phyloP scores from a whole-genome alignment of 2,797 vertebrate species.

The Sebastes paucispinis region DNA sequence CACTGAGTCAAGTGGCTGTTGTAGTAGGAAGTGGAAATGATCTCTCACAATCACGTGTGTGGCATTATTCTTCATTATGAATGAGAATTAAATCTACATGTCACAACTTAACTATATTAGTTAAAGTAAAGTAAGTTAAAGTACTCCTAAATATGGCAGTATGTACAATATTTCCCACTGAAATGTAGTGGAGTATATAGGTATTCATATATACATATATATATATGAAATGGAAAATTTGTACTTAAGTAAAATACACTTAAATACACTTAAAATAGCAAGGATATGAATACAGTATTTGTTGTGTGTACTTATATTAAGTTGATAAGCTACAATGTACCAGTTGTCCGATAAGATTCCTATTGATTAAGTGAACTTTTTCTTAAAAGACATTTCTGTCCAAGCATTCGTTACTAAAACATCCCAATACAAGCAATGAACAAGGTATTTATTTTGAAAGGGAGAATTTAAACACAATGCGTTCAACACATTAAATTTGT shows the following conservation, averaged over 20 bases:
- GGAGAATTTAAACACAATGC: background rate
- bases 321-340: background rate
- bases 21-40: slow-evolving; percentile 49
- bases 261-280: background rate
- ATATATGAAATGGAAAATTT: background rate
- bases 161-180: background rate
- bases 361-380: background rate
- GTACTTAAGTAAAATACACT: background rate
- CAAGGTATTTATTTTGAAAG: background rate
- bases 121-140: background rate
- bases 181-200: background rate
- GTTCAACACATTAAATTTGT: background rate
- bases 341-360: background rate
- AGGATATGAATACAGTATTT: background rate
- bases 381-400: background rate
- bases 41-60: slow-evolving; percentile 32
- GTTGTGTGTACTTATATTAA: background rate
- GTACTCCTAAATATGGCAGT: background rate
- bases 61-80: slow-evolving; percentile 26
- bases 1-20: slow-evolving; percentile 44
- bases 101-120: background rate
- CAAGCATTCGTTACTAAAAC: background rate
- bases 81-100: slow-evolving; percentile 17
- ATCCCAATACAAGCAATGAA: background rate
- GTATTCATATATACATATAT: background rate